phyloP scores from a whole-genome alignment of 1,140 invertebrate genomes.

The Sitodiplosis mosellana region DNA sequence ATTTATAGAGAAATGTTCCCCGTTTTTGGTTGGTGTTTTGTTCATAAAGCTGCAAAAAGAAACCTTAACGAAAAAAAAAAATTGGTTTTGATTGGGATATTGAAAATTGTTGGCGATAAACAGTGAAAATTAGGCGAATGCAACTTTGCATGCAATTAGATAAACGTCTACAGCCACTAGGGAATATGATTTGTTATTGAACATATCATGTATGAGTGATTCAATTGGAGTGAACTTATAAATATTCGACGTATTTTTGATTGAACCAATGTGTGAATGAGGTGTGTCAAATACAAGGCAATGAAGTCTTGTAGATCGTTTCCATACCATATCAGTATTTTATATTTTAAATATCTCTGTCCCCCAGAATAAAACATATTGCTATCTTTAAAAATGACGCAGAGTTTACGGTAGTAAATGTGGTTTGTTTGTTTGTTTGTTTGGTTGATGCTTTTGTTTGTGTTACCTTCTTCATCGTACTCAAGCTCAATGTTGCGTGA shows the following conservation, averaged over 20 bases:
- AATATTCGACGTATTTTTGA: not conserved
- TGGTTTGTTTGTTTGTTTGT: not conserved
- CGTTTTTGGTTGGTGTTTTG: not conserved
- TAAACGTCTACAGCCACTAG: not conserved
- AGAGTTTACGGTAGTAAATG: not conserved
- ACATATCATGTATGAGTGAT: not conserved
- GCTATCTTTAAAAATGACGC: too few relatives aligned
- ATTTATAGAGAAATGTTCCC: not conserved
- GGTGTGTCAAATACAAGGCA: too few relatives aligned
- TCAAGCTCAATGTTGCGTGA: conserved; percentile 38
- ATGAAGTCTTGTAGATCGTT: too few relatives aligned
- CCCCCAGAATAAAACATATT: too few relatives aligned
- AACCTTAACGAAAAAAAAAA: too few relatives aligned
- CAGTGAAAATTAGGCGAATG: not conserved
- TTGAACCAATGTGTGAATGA: too few relatives aligned
- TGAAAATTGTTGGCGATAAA: too few relatives aligned
- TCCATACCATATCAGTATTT: too few relatives aligned
- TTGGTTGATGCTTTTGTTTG: not conserved
- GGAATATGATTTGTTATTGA: not conserved
- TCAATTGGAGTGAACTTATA: not conserved
- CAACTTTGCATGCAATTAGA: not conserved
- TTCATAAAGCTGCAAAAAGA: not conserved
- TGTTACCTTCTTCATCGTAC: conserved; percentile 57
- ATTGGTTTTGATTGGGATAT: too few relatives aligned
- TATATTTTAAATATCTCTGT: too few relatives aligned